A percentile compares a stretch with the other conserved stretches of the same genome.
Conservation (phyloP, 92 coral and sea anemone species). For the Diadumene lineata region DNA sequence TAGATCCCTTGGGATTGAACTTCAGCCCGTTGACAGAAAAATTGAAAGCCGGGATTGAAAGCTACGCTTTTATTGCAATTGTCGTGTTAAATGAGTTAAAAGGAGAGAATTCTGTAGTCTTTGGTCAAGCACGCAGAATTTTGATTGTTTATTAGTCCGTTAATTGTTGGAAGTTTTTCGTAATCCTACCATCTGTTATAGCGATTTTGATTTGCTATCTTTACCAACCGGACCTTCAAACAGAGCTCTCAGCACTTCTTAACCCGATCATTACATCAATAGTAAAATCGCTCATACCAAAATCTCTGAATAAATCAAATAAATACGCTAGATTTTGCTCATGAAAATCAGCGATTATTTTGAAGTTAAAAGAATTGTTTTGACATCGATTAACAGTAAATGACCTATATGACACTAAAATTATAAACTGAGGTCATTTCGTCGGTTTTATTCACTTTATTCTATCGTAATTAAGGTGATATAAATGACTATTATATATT, state of each 20-base stretch:
- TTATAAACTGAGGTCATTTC: not conserved
- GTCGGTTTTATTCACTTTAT: not conserved
- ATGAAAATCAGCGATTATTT: not conserved
- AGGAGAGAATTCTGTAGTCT: too few species aligned
- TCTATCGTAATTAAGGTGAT: not conserved
- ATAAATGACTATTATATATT: not conserved
- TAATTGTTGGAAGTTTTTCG: not conserved
- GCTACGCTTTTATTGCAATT: too few species aligned
- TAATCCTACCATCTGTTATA: constrained; percentile 7
- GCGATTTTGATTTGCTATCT: constrained; percentile 17
- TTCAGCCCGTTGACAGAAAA: too few species aligned
- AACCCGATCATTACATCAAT: not conserved
- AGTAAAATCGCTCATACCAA: not conserved
- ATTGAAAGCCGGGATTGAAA: too few species aligned
- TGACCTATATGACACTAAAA: constrained; percentile 1
- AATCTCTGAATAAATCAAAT: not conserved
- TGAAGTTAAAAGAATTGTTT: not conserved
- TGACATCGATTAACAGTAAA: constrained; percentile 15
- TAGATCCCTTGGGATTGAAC: too few species aligned
- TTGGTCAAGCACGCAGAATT: too few species aligned
- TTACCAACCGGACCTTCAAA: constrained; percentile 22
- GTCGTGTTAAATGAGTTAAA: too few species aligned
- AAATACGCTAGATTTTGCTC: not conserved
- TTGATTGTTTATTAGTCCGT: too few species aligned
- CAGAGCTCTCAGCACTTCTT: not conserved